A percentile compares a stretch with the other conserved stretches of the same genome.
Conservation (phyloP, 2,113 vertebrate genomes). For the Dolichallabes microphthalmus region DNA sequence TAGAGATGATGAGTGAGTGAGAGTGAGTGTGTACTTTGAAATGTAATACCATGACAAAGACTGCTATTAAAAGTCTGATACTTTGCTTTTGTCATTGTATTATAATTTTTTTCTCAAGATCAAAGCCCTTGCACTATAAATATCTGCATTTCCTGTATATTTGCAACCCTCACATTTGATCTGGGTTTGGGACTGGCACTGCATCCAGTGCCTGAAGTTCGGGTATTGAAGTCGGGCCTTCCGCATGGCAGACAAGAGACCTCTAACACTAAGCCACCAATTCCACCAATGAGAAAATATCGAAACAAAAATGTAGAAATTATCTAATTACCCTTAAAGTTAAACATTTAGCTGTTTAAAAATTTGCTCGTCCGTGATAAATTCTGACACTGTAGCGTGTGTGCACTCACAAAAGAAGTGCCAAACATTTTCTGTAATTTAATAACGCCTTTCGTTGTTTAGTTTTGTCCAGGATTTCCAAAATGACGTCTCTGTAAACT, state of each 20-base stretch:
- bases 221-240: no score
- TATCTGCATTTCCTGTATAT: neutral
- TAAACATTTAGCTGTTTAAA: neutral
- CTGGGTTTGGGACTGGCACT: no score
- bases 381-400: neutral
- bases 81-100: neutral
- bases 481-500: neutral
- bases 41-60: no score
- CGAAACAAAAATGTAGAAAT: neutral
- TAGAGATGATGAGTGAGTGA: no score
- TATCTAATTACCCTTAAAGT: neutral
- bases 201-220: no score
- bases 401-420: neutral
- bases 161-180: no score
- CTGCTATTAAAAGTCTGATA: neutral
- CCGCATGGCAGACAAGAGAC: no score
- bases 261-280: no score
- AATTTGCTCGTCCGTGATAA: neutral
- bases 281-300: neutral
- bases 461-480: neutral
- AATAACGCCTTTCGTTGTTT: neutral
- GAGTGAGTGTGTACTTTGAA: no score
- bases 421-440: neutral
- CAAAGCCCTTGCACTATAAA: neutral
- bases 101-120: neutral